Evolutionary conservation across 2,797 vertebrate genomes (phyloP).

Genomic region (Dallia pectoralis): DNA sequence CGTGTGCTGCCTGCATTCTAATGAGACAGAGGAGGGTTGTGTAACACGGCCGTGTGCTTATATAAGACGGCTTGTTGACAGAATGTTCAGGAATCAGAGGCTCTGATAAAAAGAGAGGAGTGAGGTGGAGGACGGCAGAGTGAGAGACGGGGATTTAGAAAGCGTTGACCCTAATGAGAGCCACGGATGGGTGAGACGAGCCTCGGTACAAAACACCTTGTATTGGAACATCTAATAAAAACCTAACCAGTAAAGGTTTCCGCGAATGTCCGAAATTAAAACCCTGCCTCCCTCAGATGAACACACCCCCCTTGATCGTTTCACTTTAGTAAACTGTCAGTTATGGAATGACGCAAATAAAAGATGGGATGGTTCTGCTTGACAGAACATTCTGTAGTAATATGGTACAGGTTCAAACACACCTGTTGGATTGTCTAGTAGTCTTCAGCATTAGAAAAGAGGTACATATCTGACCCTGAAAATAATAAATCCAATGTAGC

Average conservation of each 20-base stretch:
- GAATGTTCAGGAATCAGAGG: conserved; percentile 48
- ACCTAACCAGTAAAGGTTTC: no score
- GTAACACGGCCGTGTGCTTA: conserved; percentile 61
- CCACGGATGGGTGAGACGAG: conserved; percentile 47
- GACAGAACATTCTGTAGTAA: neutral
- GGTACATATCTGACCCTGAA: neutral
- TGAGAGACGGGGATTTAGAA: conserved; percentile 35
- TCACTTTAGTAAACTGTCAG: no score
- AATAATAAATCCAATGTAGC: neutral
- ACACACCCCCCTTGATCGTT: no score
- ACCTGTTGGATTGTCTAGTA: neutral
- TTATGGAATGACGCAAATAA: no score
- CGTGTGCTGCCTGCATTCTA: conserved; percentile 66
- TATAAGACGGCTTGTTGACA: conserved; percentile 55
- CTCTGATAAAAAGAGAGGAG: conserved; percentile 29
- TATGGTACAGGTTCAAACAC: neutral
- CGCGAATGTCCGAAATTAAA: no score
- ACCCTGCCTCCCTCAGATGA: no score
- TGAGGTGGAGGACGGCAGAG: conserved; percentile 1
- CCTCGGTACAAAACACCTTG: conserved; percentile 38
- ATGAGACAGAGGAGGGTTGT: conserved; percentile 56
- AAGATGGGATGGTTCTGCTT: no score
- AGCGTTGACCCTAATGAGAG: conserved; percentile 62
- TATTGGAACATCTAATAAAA: no score
- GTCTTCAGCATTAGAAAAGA: neutral